Conservation (phyloP, 1,140 invertebrate species). For the Laodelphax striatellus region DNA sequence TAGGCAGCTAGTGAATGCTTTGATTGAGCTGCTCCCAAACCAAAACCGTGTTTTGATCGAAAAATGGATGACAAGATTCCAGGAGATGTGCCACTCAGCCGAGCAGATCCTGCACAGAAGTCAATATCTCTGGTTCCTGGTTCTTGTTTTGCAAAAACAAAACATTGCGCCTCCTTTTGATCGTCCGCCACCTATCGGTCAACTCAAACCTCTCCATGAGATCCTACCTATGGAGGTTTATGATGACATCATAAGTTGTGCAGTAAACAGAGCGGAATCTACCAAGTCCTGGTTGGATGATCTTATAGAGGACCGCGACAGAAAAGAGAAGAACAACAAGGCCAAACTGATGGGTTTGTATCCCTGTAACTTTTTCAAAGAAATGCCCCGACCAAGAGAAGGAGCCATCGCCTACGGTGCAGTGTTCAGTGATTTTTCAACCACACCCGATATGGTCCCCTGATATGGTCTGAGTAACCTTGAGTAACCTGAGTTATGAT, state of each 20-base stretch:
- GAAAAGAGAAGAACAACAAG: background rate
- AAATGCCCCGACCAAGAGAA: background rate
- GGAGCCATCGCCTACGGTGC: background rate
- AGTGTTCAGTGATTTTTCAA: background rate
- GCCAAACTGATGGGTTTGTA: background rate
- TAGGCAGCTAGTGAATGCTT: background rate
- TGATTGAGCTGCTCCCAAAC: background rate
- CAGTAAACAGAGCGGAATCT: background rate
- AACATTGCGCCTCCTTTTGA: background rate
- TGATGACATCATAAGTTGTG: background rate
- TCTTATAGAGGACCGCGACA: background rate
- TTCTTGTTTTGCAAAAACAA: background rate
- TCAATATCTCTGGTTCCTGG: background rate
- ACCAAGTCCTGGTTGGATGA: background rate
- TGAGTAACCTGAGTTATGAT: too few relatives aligned
- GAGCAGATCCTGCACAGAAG: background rate
- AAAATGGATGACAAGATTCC: conserved; percentile 31
- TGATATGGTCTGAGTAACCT: too few relatives aligned
- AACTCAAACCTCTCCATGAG: background rate
- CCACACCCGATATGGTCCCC: background rate
- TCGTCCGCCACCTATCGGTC: background rate
- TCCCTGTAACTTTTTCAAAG: background rate
- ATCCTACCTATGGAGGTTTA: background rate
- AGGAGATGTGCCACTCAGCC: conserved; percentile 23
- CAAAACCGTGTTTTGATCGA: background rate